Conservation (phyloP, 2,888 invertebrate genomes). For the Cartodere bifasciata region DNA sequence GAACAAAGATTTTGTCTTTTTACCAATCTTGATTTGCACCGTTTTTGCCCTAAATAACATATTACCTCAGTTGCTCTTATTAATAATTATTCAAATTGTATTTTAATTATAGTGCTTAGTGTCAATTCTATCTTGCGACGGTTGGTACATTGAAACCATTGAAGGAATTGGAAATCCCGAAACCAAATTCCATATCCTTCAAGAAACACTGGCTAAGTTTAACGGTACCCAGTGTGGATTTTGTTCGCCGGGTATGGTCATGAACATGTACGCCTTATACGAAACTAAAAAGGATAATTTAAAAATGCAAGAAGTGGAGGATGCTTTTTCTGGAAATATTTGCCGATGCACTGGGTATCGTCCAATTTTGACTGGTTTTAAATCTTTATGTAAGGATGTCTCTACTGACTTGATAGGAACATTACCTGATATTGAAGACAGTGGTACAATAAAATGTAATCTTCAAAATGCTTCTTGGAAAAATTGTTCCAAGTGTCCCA, state of each 20-base stretch:
- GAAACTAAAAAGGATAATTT: conserved; percentile 32
- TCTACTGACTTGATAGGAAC: conserved; percentile 24
- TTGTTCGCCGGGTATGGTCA: conserved; percentile 64
- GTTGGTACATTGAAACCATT: conserved; percentile 50
- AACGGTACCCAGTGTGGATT: conserved; percentile 52
- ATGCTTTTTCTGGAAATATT: conserved; percentile 56
- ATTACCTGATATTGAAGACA: conserved; percentile 36
- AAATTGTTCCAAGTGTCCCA: too few relatives aligned
- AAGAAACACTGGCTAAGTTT: conserved; percentile 38
- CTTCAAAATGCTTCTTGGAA: conserved; percentile 11
- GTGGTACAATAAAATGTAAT: conserved; percentile 29
- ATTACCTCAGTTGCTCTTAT: background rate
- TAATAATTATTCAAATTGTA: background rate
- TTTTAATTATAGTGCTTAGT: conserved; percentile 34
- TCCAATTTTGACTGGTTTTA: conserved; percentile 50
- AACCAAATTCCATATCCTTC: conserved; percentile 46
- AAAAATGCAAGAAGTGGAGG: conserved; percentile 49
- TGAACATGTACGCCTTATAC: conserved; percentile 52
- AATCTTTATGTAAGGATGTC: conserved; percentile 42
- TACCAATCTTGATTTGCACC: too few relatives aligned
- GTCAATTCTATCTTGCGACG: conserved; percentile 32
- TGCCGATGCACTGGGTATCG: conserved; percentile 62
- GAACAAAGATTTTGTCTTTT: too few relatives aligned
- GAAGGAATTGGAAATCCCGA: conserved; percentile 47
- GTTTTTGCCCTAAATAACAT: too few relatives aligned